Evolutionary conservation across 2,797 vertebrate genomes (phyloP).

Genomic region (Rousettus madagascariensis): DNA sequence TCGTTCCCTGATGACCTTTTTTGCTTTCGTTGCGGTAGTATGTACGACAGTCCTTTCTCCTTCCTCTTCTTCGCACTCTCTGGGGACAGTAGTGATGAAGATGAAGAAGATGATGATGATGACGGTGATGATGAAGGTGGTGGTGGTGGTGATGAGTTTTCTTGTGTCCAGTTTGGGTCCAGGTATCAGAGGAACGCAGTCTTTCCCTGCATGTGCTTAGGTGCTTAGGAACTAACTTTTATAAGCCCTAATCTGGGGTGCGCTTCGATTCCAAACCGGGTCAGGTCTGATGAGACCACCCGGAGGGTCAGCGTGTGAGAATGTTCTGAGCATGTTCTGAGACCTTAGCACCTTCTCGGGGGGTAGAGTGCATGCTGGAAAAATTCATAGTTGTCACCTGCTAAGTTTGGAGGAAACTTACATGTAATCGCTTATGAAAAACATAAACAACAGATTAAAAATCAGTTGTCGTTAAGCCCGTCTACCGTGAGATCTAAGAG

Average conservation of each 20-base stretch:
- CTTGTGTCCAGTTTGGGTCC: constrained; percentile 98
- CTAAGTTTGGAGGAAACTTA: not conserved
- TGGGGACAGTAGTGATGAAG: constrained; percentile 97
- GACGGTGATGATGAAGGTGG: constrained; percentile 92
- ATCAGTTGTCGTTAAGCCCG: not conserved
- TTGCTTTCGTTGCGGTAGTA: constrained; percentile 86
- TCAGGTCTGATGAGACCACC: not conserved
- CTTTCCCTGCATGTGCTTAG: constrained; percentile 85
- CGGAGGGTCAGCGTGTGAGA: not conserved
- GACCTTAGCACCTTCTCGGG: not conserved
- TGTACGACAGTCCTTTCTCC: constrained; percentile 93
- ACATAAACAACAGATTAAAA: not conserved
- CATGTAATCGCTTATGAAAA: not conserved
- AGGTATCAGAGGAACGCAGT: constrained; percentile 91
- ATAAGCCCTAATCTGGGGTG: not conserved
- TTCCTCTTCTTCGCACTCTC: constrained; percentile 94
- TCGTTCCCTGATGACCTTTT: constrained; percentile 75
- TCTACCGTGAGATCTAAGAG: not conserved
- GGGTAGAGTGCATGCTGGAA: not conserved
- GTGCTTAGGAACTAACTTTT: constrained; percentile 79
- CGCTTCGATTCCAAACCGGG: constrained; percentile 4
- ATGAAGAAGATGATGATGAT: constrained; percentile 94
- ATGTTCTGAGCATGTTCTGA: not conserved
- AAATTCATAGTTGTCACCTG: not conserved
- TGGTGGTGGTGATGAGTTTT: constrained; percentile 91